phyloP scores from a whole-genome alignment of 2,113 vertebrate species.

The Heterotilapia buettikoferi region DNA sequence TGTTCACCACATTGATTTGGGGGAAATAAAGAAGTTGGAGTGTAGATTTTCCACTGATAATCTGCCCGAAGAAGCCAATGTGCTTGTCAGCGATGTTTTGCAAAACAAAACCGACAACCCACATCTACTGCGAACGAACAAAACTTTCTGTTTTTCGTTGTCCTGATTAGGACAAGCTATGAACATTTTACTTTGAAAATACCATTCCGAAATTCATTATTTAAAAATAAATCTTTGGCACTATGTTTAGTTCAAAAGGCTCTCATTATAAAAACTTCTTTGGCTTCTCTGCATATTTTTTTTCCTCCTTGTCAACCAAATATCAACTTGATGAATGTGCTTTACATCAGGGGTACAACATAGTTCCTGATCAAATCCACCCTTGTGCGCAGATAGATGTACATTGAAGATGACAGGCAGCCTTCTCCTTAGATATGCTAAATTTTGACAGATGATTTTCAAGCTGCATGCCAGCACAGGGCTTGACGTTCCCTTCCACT shows the following conservation, averaged over 20 bases:
- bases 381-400: constrained; percentile 72
- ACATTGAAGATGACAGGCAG: constrained; percentile 77
- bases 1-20: constrained; percentile 77
- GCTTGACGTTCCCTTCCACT: constrained; percentile 60
- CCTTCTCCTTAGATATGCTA: constrained; percentile 75
- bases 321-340: constrained; percentile 56
- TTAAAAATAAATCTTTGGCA: background rate
- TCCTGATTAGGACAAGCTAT: background rate
- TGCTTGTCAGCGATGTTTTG: constrained; percentile 66
- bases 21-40: constrained; percentile 78
- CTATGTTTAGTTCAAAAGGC: constrained; percentile 19
- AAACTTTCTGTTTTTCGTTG: background rate
- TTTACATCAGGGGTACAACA: constrained; percentile 53
- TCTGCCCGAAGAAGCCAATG: constrained; percentile 77
- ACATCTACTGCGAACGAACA: background rate
- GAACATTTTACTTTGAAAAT: constrained; percentile 9
- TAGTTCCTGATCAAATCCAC: constrained; percentile 75
- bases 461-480: constrained; percentile 52
- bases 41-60: constrained; percentile 83
- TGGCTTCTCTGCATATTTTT: background rate
- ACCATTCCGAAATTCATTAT: background rate
- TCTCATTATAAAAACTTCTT: constrained; percentile 14
- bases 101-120: constrained; percentile 39
- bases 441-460: constrained; percentile 82
- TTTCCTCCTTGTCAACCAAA: constrained; percentile 31